phyloP scores from a whole-genome alignment of 2,888 invertebrate genomes.

The Amblyteles armatorius region DNA sequence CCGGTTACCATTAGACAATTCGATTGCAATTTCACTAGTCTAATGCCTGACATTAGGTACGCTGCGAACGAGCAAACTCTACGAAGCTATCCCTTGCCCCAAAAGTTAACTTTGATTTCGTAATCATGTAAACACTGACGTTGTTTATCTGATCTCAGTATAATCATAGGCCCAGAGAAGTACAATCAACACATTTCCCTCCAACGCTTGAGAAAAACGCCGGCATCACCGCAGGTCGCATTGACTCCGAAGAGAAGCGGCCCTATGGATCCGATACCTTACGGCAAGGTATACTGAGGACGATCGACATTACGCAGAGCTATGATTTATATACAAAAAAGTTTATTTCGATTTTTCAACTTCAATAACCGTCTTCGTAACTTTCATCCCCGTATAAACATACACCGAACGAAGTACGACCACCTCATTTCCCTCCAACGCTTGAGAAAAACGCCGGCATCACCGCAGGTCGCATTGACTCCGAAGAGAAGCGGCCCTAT shows the following conservation, averaged over 20 bases:
- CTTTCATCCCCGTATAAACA: not conserved
- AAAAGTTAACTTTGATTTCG: too few relatives aligned
- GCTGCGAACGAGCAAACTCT: too few relatives aligned
- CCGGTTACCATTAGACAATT: too few relatives aligned
- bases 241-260: conserved; percentile 29
- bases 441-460: conserved; percentile 4
- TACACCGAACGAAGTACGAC: not conserved
- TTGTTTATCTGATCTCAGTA: too few relatives aligned
- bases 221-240: conserved; percentile 29
- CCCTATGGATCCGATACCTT: conserved; percentile 23
- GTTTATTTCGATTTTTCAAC: not conserved
- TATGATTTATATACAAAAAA: not conserved
- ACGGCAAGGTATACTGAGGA: conserved; percentile 22
- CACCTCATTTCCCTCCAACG: not conserved
- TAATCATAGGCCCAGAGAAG: not conserved
- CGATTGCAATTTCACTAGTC: too few relatives aligned
- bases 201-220: conserved; percentile 15
- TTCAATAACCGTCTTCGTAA: not conserved
- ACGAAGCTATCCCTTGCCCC: too few relatives aligned
- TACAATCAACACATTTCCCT: conserved; percentile 4
- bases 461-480: conserved; percentile 3
- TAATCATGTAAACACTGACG: too few relatives aligned
- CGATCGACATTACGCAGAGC: not conserved
- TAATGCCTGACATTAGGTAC: too few relatives aligned
- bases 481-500: conserved; percentile 6